These are phyloP conservation scores for Cromileptes altivelis DNA, from an alignment of 2,113 vertebrate species.

Conservation along the genomic window DNA sequence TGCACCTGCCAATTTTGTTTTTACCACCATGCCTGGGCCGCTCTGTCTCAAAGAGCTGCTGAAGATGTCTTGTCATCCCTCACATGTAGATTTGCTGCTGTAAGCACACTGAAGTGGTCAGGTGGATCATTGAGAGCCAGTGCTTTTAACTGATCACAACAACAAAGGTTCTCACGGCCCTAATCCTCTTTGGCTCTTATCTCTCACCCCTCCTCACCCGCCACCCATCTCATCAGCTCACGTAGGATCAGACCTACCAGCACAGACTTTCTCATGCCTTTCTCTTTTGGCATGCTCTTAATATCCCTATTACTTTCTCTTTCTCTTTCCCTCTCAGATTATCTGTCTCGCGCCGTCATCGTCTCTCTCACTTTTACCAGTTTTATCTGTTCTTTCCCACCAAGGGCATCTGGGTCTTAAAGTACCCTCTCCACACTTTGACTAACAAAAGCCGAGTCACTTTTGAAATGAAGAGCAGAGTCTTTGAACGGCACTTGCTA, in stretches of 20 bases:
- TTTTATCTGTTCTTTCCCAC: constrained; percentile 65
- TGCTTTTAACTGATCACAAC: constrained; percentile 83
- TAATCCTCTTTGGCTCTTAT: constrained; percentile 84
- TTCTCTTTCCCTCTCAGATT: constrained; percentile 56
- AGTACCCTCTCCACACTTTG: constrained; percentile 60
- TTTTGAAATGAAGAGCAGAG: constrained; percentile 74
- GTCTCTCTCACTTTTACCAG: constrained; percentile 25
- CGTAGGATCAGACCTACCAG: constrained; percentile 71
- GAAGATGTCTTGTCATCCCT: constrained; percentile 39
- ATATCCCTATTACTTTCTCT: constrained; percentile 69
- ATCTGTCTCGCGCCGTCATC: constrained; percentile 19
- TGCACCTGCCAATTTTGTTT: too few relatives aligned
- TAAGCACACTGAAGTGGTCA: constrained; percentile 71
- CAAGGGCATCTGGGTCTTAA: constrained; percentile 68
- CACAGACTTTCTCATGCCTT: constrained; percentile 75
- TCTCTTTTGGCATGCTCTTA: constrained; percentile 55
- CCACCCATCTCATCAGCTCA: constrained; percentile 79
- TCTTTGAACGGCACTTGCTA: constrained; percentile 74
- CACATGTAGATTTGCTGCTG: constrained; percentile 59
- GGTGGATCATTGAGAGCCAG: constrained; percentile 71
- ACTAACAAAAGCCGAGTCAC: constrained; percentile 77
- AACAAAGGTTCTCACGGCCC: constrained; percentile 82
- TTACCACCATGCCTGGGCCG: too few relatives aligned
- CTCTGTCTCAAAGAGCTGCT: neutral
- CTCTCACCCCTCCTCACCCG: constrained; percentile 71